Base-by-base conservation (phyloP, 2,888 invertebrate genomes). In the Orgyia antiqua region DNA sequence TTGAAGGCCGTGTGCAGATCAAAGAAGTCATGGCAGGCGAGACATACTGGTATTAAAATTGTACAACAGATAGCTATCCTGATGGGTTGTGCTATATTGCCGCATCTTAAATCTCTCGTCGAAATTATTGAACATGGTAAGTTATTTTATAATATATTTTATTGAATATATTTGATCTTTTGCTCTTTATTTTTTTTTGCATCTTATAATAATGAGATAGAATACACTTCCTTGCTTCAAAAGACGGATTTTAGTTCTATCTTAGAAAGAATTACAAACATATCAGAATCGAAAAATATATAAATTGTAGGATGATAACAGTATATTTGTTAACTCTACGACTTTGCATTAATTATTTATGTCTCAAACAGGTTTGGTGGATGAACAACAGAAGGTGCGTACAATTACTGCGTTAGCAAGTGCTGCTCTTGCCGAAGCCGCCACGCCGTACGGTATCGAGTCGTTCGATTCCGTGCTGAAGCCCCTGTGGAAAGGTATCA, bases 41-140 rank as follows among this genome's bases (percentile, higher is more conserved):
- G 94, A 9, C 99, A 99, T 74, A 99, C 98, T 3, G 99, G 99
- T 67, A 99, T 99, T 42, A 99, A 99, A 87, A 99, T 99, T 67
- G 99, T 99, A 0, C 99, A 99, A 72, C 99, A 99, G 87, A 99
- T 99, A 51, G 98, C 99, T 25, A 99, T 99, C 66, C 88, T 99
- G 13, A 99, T 99, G 98, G 99, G 99, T 4, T 99, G 99, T 70
- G 99, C 99, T 13, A 99, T 99, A 56, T 84, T 99, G 46, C 99
- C 99, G 0, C 99, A 99, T 89, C 88, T 99, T 31, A 97, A 98
- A 74, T 96, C 95, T 27, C 89, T 99, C 35, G 99, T 99, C 5
- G 99, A 99, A 88, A 99, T 99, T 72, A 99, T 99, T 68, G 99
- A 99, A 77, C 98, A 99, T 69, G 99, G 97, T 92, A 74, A 72